phyloP scores from a whole-genome alignment of 2,113 vertebrate species.

The Arothron firmamentum region DNA sequence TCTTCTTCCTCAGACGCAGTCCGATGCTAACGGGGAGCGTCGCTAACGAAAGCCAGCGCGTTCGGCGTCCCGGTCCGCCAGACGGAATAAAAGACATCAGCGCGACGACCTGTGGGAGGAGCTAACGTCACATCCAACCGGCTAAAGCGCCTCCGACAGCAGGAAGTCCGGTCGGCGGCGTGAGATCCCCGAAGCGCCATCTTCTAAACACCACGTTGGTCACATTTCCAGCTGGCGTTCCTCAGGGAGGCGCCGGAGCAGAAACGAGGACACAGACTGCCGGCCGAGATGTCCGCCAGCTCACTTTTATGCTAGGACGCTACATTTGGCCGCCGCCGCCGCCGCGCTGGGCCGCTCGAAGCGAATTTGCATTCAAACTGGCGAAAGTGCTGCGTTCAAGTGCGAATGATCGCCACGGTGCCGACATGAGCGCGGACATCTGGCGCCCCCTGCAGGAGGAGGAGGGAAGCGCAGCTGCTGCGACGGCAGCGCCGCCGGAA shows the following conservation, averaged over 20 bases:
- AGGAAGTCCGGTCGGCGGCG: background rate
- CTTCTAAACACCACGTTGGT: slow-evolving; percentile 51
- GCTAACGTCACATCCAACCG: too few relatives aligned
- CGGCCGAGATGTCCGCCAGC: too few relatives aligned
- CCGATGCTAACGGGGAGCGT: too few relatives aligned
- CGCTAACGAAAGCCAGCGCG: too few relatives aligned
- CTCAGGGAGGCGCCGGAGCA: slow-evolving; percentile 45
- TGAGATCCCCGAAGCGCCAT: slow-evolving; percentile 41
- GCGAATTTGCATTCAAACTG: slow-evolving; percentile 51
- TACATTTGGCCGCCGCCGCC: slow-evolving; percentile 13
- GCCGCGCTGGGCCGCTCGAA: background rate
- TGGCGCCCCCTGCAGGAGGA: background rate
- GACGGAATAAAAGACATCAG: too few relatives aligned
- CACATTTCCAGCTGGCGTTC: slow-evolving; percentile 58
- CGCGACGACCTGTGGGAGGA: too few relatives aligned
- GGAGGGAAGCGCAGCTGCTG: too few relatives aligned
- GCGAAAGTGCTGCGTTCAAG: slow-evolving; percentile 53
- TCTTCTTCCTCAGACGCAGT: too few relatives aligned
- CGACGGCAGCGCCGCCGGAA: too few relatives aligned
- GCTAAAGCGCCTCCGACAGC: background rate
- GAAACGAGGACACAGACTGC: too few relatives aligned
- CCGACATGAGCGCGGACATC: slow-evolving; percentile 14
- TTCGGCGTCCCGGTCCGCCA: too few relatives aligned
- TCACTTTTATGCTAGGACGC: slow-evolving; percentile 2
- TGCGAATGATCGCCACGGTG: slow-evolving; percentile 49